Evolutionary conservation across 2,797 vertebrate genomes (phyloP), one percentile per base, ranked within the genome.

Genomic region (Gouania willdenowi): DNA sequence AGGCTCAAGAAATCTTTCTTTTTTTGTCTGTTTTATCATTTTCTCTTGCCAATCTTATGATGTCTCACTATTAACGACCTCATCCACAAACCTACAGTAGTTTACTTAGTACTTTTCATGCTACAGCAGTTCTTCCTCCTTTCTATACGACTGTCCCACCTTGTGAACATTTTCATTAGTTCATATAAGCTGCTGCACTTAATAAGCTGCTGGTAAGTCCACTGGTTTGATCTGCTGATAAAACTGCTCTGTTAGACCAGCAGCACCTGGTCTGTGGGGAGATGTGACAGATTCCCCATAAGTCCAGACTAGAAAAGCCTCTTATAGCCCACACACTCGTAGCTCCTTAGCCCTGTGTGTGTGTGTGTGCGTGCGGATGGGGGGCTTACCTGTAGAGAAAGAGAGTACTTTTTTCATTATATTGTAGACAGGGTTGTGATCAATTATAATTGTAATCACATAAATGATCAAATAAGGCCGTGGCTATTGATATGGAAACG

Each of bases 281-380:
- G 71, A 78, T 65, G 80, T 78, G 77, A 77, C 80, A 82, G 79
- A 82, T 79, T 83, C 72, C 60, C 66, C 51, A 41, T 78, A 77
- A 87, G 72, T 79, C 79, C 77, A 77, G 77, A 75, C 73, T 44
- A 60, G 75, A 67, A 88, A 88, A 86, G 77, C 84, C 71, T 85
- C 84, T 86, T 87, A 85, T 24, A 41, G 54, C 65, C 61, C 66
- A 56, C 65, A 62, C 58, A 54, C 63, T 71, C 46, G 60, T 50
- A 31, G 57, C 49, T 42, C 75, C 66, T 66, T 64, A 69, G 60
- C 59, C 69, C 58, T 23, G 20, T 25, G 11, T 56, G 29, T 46
- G 15, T 49, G 41, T 20, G 45, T 79, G 27, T 24, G 39, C 26
- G 21, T 63, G 27, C 5, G n/a, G n/a, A n/a, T n/a, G n/a, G n/a